A percentile compares a stretch with the other conserved stretches of the same genome.
phyloP scores from a whole-genome alignment of 2,797 vertebrate genomes.

The Enteromius trimaculatus region DNA sequence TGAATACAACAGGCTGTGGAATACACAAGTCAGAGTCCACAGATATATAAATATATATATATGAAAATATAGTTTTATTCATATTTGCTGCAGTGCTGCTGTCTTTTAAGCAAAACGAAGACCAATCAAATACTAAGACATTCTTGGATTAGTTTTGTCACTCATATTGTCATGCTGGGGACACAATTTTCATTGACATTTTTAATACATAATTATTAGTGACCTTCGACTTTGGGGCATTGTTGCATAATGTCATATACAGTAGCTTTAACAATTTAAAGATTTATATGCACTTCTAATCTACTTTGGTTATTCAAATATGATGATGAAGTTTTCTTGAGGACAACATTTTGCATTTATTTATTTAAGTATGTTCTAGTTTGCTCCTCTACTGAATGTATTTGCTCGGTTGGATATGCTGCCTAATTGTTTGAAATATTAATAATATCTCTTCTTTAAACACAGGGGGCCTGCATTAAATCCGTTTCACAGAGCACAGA shows the following conservation, averaged over 20 bases:
- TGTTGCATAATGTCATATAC: neutral
- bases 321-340: neutral
- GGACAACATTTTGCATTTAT: neutral
- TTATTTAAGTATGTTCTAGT: neutral
- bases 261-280: neutral
- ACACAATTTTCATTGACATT: neutral
- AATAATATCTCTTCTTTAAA: neutral
- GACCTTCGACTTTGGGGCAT: neutral
- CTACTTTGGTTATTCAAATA: neutral
- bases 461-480: slow-evolving; percentile 12
- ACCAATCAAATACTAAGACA: neutral
- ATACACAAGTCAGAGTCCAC: neutral
- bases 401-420: neutral
- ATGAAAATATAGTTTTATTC: neutral
- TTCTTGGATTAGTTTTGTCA: too few species aligned
- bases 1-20: too few species aligned
- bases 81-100: neutral
- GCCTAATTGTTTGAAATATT: neutral
- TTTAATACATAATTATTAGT: neutral
- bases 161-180: neutral
- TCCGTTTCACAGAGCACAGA: neutral
- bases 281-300: neutral
- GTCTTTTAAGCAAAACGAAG: neutral
- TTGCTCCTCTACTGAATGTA: neutral
- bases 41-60: neutral